Evolutionary conservation across 2,797 vertebrate genomes (phyloP).

Genomic region (Hydrocynus forskahlii): DNA sequence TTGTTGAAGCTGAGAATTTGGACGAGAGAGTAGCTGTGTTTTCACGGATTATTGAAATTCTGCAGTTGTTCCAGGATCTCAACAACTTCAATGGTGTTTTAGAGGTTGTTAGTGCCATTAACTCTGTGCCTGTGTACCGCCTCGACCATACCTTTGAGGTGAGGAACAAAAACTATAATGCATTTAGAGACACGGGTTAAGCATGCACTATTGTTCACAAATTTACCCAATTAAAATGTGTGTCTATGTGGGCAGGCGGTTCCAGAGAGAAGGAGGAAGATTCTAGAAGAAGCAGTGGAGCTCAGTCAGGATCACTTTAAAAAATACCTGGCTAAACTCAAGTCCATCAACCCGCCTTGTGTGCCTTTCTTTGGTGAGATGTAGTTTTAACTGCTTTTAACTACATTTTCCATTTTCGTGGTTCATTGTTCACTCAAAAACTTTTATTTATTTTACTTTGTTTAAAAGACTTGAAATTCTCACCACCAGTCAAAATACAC

Average conservation of each 20-base stretch:
- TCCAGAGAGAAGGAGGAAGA: conserved; percentile 88
- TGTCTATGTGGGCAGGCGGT: conserved; percentile 67
- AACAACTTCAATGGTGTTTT: conserved; percentile 98
- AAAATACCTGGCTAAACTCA: conserved; percentile 96
- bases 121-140: conserved; percentile 96
- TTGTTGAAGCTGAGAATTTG: conserved; percentile 93
- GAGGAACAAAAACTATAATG: neutral
- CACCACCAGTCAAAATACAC: no score
- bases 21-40: conserved; percentile 93
- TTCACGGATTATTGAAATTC: conserved; percentile 92
- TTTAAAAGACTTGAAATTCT: no score
- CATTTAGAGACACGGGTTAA: neutral
- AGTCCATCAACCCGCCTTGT: conserved; percentile 98
- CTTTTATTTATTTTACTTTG: no score
- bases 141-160: conserved; percentile 98
- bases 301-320: conserved; percentile 99
- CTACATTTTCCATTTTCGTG: no score
- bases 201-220: neutral
- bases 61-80: conserved; percentile 98
- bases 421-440: no score
- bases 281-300: conserved; percentile 95
- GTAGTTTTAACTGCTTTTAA: neutral
- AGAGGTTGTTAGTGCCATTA: conserved; percentile 96
- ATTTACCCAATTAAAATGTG: neutral
- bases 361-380: conserved; percentile 98